phyloP scores from a whole-genome alignment of 2,797 vertebrate species.

The Onychomys arenicola region DNA sequence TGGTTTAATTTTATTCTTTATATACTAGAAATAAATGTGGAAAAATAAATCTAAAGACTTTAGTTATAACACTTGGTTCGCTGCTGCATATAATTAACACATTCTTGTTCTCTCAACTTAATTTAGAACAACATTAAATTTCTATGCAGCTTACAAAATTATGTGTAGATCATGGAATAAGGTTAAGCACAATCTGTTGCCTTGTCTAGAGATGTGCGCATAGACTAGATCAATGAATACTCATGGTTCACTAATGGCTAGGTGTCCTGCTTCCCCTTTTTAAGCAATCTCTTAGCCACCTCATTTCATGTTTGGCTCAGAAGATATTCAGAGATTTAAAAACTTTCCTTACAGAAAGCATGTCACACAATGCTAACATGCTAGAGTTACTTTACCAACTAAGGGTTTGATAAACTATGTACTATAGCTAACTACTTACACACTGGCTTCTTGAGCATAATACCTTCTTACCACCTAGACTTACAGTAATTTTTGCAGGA shows the following conservation, averaged over 20 bases:
- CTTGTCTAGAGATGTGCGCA: background rate
- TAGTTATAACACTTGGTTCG: constrained; percentile 66
- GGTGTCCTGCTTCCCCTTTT: background rate
- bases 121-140: constrained; percentile 70
- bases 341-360: background rate
- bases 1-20: constrained; percentile 37
- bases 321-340: background rate
- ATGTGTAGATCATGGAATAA: constrained; percentile 1
- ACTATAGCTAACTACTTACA: background rate
- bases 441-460: background rate
- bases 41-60: constrained; percentile 61
- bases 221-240: background rate
- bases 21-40: constrained; percentile 47
- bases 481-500: background rate
- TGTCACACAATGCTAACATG: background rate
- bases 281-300: background rate
- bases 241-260: background rate
- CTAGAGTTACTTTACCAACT: background rate
- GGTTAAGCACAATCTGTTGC: background rate
- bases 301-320: background rate
- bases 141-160: constrained; percentile 29
- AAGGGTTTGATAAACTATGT: background rate
- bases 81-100: constrained; percentile 71
- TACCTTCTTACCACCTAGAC: background rate
- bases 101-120: constrained; percentile 67